These are phyloP conservation scores for Diplazon laetatorius DNA, from an alignment of 2,888 invertebrate genomes.

Conservation along the genomic window DNA sequence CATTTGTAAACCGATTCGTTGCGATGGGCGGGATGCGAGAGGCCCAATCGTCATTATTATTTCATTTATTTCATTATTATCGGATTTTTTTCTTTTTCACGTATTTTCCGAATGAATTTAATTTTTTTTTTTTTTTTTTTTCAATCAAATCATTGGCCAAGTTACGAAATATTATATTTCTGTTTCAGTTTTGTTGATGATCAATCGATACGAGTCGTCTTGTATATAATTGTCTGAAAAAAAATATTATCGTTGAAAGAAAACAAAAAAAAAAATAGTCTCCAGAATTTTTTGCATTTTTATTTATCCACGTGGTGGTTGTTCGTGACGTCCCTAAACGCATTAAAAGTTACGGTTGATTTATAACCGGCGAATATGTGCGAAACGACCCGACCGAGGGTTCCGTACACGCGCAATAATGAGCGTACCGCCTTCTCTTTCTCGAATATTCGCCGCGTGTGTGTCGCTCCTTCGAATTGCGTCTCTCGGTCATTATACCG, in stretches of 20 bases:
- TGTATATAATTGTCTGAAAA: too few species aligned
- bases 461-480: slow-evolving; percentile 68
- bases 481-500: slow-evolving; percentile 59
- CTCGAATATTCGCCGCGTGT: slow-evolving; percentile 79
- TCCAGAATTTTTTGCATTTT: too few species aligned
- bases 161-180: too few species aligned
- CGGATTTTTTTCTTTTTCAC: neutral
- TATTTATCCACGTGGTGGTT: too few species aligned
- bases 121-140: too few species aligned
- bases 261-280: too few species aligned
- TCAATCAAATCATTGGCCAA: too few species aligned
- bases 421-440: slow-evolving; percentile 78
- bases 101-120: neutral
- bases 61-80: too few species aligned
- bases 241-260: too few species aligned
- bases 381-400: slow-evolving; percentile 70
- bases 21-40: neutral
- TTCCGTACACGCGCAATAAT: slow-evolving; percentile 75
- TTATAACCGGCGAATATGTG: slow-evolving; percentile 72
- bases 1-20: slow-evolving; percentile 29
- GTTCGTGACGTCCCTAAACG: slow-evolving; percentile 60
- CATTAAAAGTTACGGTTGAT: slow-evolving; percentile 77
- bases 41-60: slow-evolving; percentile 1
- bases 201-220: too few species aligned
- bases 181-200: too few species aligned